phyloP scores from a whole-genome alignment of 1,140 invertebrate species.

The Asobara japonica region DNA sequence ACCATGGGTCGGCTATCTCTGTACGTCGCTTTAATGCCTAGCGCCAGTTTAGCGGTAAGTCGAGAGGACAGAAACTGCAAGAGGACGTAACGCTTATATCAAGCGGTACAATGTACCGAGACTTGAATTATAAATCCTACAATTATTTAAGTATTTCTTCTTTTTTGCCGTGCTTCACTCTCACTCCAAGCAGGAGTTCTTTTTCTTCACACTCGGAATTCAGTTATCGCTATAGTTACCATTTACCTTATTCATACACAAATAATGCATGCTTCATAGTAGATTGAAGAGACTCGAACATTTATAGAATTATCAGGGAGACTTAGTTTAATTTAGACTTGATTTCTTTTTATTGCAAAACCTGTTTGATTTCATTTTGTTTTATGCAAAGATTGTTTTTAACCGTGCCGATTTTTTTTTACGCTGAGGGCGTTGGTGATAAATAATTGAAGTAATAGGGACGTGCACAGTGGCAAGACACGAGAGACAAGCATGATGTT shows the following conservation, averaged over 20 bases:
- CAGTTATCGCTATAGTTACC: not conserved
- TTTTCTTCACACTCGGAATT: not conserved
- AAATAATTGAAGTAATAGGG: not conserved
- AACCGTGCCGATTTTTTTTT: not conserved
- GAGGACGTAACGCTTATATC: slow-evolving; percentile 1
- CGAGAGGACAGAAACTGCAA: slow-evolving; percentile 10
- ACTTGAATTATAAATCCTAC: not conserved
- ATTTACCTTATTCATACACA: not conserved
- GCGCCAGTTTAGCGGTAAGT: slow-evolving; percentile 24
- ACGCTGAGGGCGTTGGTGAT: not conserved
- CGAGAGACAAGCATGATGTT: slow-evolving; percentile 1
- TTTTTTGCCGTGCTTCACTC: slow-evolving; percentile 6
- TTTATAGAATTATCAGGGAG: not conserved
- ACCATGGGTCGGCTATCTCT: slow-evolving; percentile 34
- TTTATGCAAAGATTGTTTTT: not conserved
- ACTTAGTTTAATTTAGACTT: no score
- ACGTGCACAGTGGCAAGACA: slow-evolving; percentile 1
- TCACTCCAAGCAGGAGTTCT: not conserved
- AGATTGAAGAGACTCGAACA: not conserved
- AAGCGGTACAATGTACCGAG: not conserved
- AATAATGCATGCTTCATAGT: not conserved
- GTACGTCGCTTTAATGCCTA: slow-evolving; percentile 20
- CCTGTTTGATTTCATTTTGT: no score
- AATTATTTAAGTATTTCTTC: not conserved
- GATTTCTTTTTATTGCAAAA: no score